Conservation (phyloP, 2,797 vertebrate species). For the Pseudomugil gertrudae region DNA sequence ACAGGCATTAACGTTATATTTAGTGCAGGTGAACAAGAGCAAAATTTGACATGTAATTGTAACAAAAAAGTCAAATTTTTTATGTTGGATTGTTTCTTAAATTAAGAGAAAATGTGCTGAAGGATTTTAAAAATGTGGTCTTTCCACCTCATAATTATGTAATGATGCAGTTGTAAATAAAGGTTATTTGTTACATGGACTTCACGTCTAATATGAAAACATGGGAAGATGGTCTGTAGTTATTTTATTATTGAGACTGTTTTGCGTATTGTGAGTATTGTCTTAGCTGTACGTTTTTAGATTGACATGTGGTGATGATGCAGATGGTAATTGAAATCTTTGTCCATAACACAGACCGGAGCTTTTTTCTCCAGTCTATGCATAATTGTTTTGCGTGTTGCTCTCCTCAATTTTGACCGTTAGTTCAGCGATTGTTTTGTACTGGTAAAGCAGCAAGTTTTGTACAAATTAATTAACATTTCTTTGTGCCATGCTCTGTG, state of each 20-base stretch:
- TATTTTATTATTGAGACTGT: neutral
- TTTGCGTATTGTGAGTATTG: neutral
- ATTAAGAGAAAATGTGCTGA: neutral
- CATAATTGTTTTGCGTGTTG: neutral
- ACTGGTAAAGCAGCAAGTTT: neutral
- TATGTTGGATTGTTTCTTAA: neutral
- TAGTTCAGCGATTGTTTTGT: neutral
- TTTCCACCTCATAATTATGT: too few relatives aligned
- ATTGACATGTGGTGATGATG: neutral
- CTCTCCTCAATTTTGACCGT: neutral
- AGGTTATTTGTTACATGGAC: neutral
- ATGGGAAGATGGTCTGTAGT: neutral
- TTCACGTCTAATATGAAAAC: neutral
- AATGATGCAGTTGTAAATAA: neutral
- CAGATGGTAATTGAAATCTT: neutral
- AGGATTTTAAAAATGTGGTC: too few relatives aligned
- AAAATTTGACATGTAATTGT: neutral
- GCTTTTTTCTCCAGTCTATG: neutral
- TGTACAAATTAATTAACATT: neutral
- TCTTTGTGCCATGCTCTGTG: constrained; percentile 4
- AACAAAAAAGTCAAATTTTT: neutral
- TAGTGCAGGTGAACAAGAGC: neutral
- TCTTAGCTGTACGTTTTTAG: neutral
- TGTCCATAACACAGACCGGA: neutral
- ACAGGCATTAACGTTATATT: neutral